Evolutionary conservation across 2,888 invertebrate species (phyloP), one percentile per base, ranked within the genome.

Genomic region (Oscheius sp.): DNA sequence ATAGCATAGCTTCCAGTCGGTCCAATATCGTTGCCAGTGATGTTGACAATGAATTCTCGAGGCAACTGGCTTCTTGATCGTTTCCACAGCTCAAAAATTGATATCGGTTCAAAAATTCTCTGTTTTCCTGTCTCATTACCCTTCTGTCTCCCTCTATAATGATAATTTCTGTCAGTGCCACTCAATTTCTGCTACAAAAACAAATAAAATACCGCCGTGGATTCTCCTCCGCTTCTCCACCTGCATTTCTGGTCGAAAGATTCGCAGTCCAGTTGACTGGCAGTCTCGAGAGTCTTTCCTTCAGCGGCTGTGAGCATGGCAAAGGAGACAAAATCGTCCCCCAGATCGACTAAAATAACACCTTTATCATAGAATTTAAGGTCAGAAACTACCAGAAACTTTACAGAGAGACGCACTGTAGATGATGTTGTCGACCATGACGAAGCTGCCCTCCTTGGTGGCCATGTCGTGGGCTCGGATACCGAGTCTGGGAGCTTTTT

Each of bases 371-470:
- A 42, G 3, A 33, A 11, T n/a, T 55, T 60, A 63, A 13, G 21
- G 2, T 9, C 29, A 59, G 2, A 29, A 75, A 79, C 76, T 71
- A 88, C 88, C 85, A 55, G 85, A 84, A 42, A 88, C 84, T 77
- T 85, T 86, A 76, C 88, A 88, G 55, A 88, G 77, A 59, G 81
- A 75, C 21, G 87, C 86, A n/a, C 83, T 79, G 75, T 88, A 88
- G 70, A 83, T 62, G 73, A 88, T 88, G 78, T 88, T 86, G 78
- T 88, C 88, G 51, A 88, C 74, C 84, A 88, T 86, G 10, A 87
- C 87, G 73, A 88, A 88, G 2, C 85, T 82, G 48, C 88, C 88
- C 48, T 88, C 87, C 0, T 80, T 80, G 68, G 84, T 84, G 7
- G 79, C 66, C 50, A 88, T 88, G 62, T 87, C 88, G 63, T 86